Evolutionary conservation across 2,888 invertebrate genomes (phyloP).

Genomic region (Drosophila crucigera): DNA sequence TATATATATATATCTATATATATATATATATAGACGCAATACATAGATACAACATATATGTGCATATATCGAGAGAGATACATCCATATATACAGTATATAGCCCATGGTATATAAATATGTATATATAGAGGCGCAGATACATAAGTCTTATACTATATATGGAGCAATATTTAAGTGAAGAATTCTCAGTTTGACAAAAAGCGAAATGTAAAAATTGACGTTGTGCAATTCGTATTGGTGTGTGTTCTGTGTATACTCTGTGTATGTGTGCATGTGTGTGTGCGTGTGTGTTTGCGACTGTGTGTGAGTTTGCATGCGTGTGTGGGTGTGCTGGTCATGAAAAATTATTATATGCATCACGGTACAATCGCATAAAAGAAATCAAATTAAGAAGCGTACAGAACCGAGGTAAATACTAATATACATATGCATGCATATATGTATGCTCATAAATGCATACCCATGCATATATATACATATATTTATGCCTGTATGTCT

Average conservation of each 20-base stretch:
- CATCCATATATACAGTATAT: conserved; percentile 41
- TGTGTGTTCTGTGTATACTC: conserved; percentile 14
- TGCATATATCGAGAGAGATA: conserved; percentile 30
- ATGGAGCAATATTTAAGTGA: conserved; percentile 47
- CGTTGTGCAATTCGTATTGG: conserved; percentile 28
- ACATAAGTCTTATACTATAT: conserved; percentile 51
- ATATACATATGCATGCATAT: conserved; percentile 10
- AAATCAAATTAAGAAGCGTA: conserved; percentile 37
- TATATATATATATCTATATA: conserved; percentile 24
- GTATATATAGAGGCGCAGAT: conserved; percentile 27
- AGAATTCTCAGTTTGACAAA: conserved; percentile 57
- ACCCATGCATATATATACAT: background rate
- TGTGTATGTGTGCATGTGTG: conserved; percentile 16
- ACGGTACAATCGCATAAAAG: conserved; percentile 21
- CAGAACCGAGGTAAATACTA: conserved; percentile 46
- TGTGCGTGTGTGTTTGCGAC: conserved; percentile 5
- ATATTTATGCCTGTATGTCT: background rate
- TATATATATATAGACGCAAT: conserved; percentile 30
- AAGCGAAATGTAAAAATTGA: conserved; percentile 61
- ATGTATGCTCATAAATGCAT: background rate
- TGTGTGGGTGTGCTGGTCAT: conserved; percentile 41
- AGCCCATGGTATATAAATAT: conserved; percentile 42
- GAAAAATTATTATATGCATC: conserved; percentile 42
- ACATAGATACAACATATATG: conserved; percentile 15
- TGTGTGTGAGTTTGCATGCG: background rate